Evolutionary conservation across 2,113 vertebrate species (phyloP), one percentile per base, ranked within the genome.

Genomic region (Cyanoderma ruficeps): DNA sequence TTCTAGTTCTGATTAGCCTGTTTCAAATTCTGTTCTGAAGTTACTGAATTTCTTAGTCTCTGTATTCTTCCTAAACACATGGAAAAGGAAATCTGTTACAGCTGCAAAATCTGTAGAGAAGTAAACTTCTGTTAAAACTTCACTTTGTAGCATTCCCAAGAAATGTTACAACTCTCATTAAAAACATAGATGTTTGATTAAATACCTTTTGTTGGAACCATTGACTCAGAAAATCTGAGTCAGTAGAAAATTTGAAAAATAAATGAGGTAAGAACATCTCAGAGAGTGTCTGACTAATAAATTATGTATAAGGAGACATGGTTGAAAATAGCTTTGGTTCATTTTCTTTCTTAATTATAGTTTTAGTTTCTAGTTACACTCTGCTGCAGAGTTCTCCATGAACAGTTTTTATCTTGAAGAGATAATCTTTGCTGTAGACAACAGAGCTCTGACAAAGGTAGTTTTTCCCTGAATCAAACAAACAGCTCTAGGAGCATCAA

Each of bases 201-300:
- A 83, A 83, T 77, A 60, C 23, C 14, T 82, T 94, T 85, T 60
- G 22, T 91, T 80, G 81, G 39, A 89, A 70, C 19, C 17, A 72
- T 52, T 94, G 50, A 55, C 56, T 89, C 88, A 80, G 42, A 83
- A 96, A 93, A 22, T 85, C 53, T 69, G 78, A 82, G 63, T 83
- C 47, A 74, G 50, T 67, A 67, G 33, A 70, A 82, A 67, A 91
- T 52, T 53, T 80, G 55, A 52, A 87, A 80, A 94, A 94, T 56
- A 42, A 56, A 27, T 2, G 15, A 64, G 47, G 30, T 82, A 55
- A 80, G 71, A 90, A 28, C 39, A 53, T 72, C 13, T 87, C 42
- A 23, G 3, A 22, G 4, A 33, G 46, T 61, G 10, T 74, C 75
- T 87, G 30, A 95, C 60, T 82, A 80, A 72, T 41, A 61, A 65